Conservation (phyloP, 2,888 invertebrate genomes). For the Lasioglossum marginatum region DNA sequence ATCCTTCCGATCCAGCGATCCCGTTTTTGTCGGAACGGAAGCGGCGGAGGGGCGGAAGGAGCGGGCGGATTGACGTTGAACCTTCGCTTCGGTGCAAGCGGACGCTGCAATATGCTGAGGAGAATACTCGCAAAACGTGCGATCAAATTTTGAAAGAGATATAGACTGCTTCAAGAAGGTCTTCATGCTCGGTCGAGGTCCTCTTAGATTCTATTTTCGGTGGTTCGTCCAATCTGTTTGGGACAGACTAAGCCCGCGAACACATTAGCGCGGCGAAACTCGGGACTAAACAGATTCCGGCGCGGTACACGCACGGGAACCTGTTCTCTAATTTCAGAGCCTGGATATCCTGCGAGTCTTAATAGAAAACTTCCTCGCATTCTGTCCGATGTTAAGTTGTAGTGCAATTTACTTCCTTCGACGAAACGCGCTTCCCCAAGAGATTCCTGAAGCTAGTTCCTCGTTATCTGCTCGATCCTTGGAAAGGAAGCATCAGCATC, state of each 20-base stretch:
- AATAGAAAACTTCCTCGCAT: neutral
- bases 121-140: neutral
- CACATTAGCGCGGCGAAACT: slow-evolving; percentile 1
- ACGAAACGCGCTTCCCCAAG: neutral
- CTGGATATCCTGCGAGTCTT: neutral
- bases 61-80: neutral
- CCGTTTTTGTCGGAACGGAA: neutral
- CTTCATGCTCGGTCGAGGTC: neutral
- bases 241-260: neutral
- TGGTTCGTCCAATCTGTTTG: neutral
- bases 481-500: neutral
- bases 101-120: neutral
- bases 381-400: neutral
- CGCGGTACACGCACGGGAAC: neutral
- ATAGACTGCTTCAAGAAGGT: neutral
- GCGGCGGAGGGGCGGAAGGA: neutral
- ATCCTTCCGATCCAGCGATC: slow-evolving; percentile 23
- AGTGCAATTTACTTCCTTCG: neutral
- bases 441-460: neutral
- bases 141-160: neutral
- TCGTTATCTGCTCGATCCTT: neutral
- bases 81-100: neutral
- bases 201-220: slow-evolving; percentile 8
- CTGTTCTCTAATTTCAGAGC: neutral
- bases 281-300: slow-evolving; percentile 3